A percentile compares a stretch with the other conserved stretches of the same genome.
Conservation (phyloP, 2,888 invertebrate genomes). For the Hemaris fuciformis region DNA sequence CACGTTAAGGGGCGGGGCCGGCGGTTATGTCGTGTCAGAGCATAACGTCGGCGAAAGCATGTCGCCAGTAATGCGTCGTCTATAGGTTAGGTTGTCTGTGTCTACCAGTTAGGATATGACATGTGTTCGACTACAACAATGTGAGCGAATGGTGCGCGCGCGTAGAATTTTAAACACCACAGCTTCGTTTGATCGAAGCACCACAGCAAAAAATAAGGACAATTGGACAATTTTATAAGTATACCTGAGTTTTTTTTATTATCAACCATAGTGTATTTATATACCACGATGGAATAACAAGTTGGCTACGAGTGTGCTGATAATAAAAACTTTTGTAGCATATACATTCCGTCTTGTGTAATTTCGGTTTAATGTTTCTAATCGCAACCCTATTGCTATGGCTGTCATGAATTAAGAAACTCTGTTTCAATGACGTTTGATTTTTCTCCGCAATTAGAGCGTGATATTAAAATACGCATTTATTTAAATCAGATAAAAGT, state of each 20-base stretch:
- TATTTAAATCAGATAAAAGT: neutral
- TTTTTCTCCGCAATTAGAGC: neutral
- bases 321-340: neutral
- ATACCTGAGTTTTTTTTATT: neutral
- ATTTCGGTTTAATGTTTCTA: slow-evolving; percentile 4
- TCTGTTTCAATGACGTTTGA: neutral
- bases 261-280: neutral
- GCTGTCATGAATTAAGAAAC: neutral
- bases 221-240: neutral
- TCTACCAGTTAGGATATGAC: slow-evolving; percentile 74
- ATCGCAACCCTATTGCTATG: neutral
- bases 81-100: too few relatives aligned
- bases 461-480: neutral
- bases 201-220: slow-evolving; percentile 31
- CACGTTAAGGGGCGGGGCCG: too few relatives aligned
- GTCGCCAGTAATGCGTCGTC: too few relatives aligned
- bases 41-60: too few relatives aligned
- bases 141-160: slow-evolving; percentile 42
- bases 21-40: too few relatives aligned
- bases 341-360: neutral
- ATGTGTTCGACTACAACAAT: slow-evolving; percentile 61
- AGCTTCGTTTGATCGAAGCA: too few relatives aligned
- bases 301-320: neutral
- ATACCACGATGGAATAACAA: neutral
- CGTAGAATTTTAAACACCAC: slow-evolving; percentile 46